Conservation (phyloP, 2,888 invertebrate genomes). For the Didymodactylos carnosus region DNA sequence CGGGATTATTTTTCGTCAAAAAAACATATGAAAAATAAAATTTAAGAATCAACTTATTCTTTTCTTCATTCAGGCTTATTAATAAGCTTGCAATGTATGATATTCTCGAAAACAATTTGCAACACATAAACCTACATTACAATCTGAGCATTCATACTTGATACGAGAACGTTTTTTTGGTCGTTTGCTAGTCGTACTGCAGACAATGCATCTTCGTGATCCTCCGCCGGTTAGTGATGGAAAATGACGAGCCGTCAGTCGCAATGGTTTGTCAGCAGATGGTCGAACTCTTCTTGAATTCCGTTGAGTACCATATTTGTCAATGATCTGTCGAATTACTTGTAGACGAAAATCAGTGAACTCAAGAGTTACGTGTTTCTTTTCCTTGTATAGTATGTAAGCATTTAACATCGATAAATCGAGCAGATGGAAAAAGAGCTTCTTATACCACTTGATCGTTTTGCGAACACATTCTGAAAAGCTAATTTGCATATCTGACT, state of each 20-base stretch:
- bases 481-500: no score
- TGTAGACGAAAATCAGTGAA: not conserved
- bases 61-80: not conserved
- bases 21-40: not conserved
- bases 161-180: not conserved
- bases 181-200: not conserved
- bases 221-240: not conserved
- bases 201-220: not conserved
- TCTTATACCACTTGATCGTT: no score
- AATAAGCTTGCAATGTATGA: not conserved
- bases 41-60: not conserved
- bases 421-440: not conserved
- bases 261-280: not conserved
- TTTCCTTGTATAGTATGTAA: not conserved
- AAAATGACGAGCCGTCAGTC: not conserved
- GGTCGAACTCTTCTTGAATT: not conserved
- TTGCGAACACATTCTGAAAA: no score
- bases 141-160: not conserved
- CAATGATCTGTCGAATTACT: not conserved
- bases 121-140: not conserved
- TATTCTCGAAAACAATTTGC: not conserved
- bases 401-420: not conserved
- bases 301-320: not conserved
- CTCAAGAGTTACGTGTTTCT: not conserved
- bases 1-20: not conserved